These are phyloP conservation scores for Linurgus olivaceus DNA, from an alignment of 2,797 vertebrate genomes.

Conservation along the genomic window DNA sequence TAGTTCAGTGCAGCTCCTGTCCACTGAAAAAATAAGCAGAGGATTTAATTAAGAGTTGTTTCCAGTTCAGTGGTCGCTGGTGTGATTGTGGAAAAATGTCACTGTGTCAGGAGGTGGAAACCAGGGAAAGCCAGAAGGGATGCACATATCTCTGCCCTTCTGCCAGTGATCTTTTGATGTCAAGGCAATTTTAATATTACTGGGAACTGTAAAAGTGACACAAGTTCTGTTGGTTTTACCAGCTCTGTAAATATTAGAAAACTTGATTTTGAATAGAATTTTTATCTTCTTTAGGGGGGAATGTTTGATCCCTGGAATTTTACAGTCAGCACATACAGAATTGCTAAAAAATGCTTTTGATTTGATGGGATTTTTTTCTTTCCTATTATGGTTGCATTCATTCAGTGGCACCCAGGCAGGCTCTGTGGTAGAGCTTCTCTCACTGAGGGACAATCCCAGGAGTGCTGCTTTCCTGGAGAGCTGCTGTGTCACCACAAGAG, in stretches of 20 bases:
- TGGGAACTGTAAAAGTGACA: neutral
- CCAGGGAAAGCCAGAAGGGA: neutral
- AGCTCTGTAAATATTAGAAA: neutral
- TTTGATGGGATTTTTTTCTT: neutral
- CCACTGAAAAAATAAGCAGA: neutral
- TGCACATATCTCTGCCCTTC: neutral
- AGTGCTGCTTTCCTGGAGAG: neutral
- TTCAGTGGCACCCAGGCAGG: neutral
- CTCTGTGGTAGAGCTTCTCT: neutral
- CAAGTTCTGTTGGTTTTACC: neutral
- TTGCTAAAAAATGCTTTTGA: neutral
- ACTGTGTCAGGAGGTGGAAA: neutral
- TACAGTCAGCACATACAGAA: neutral
- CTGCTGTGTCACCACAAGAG: neutral
- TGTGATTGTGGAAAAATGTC: neutral
- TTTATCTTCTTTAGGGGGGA: neutral
- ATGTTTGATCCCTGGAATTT: neutral
- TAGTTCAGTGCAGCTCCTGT: neutral
- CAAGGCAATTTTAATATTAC: neutral
- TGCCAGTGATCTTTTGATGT: neutral
- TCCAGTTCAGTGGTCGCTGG: neutral
- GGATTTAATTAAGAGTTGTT: neutral
- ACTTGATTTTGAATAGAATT: neutral
- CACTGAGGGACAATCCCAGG: neutral
- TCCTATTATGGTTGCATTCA: neutral